A percentile compares a stretch with the other conserved stretches of the same genome.
These are phyloP conservation scores for Mimas tiliae DNA, from an alignment of 2,888 invertebrate species.

Conservation along the genomic window DNA sequence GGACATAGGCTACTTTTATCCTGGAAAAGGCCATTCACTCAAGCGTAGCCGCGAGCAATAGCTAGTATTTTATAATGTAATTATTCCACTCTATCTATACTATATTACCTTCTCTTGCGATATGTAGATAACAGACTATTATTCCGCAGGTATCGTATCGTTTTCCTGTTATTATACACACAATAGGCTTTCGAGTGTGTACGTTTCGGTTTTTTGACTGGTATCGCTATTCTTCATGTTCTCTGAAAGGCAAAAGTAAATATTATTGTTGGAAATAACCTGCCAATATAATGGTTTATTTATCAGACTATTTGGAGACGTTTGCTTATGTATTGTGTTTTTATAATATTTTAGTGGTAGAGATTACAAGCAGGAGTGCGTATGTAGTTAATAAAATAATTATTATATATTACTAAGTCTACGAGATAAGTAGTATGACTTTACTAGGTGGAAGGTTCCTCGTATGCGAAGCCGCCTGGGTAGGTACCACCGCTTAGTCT, in stretches of 20 bases:
- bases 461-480: no score
- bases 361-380: no score
- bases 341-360: no score
- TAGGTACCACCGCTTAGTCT: no score
- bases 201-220: neutral
- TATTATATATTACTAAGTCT: no score
- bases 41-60: no score
- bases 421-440: no score
- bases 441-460: no score
- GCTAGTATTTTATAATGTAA: neutral
- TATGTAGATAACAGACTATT: conserved; percentile 7
- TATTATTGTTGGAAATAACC: neutral
- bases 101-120: neutral
- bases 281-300: neutral
- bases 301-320: neutral
- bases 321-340: neutral
- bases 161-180: neutral
- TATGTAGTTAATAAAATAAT: no score
- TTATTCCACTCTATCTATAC: conserved; percentile 6
- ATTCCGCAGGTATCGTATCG: neutral
- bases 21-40: no score
- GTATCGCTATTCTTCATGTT: neutral
- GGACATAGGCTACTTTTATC: no score
- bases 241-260: neutral
- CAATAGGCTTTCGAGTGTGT: neutral